phyloP scores from a whole-genome alignment of 2,888 invertebrate genomes.

The Caenorhabditis virilis region DNA sequence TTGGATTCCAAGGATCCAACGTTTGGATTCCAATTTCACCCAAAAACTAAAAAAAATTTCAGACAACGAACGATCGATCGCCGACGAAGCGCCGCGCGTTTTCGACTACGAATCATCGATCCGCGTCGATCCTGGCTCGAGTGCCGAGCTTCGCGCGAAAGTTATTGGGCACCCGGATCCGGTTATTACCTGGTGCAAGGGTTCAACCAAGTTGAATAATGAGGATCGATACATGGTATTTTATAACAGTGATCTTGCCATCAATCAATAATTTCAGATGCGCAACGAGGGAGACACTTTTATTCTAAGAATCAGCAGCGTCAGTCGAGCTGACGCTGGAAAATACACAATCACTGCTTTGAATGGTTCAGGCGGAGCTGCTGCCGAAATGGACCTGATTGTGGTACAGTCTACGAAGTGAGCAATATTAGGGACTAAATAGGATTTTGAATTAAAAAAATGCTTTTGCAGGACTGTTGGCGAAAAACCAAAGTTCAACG shows the following conservation, averaged over 20 bases:
- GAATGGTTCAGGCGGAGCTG: constrained; percentile 50
- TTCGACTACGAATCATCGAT: constrained; percentile 41
- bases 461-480: constrained; percentile 33
- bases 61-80: constrained; percentile 47
- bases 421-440: too few species aligned
- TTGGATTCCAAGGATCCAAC: too few species aligned
- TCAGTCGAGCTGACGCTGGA: constrained; percentile 51
- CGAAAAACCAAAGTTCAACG: constrained; percentile 54
- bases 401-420: constrained; percentile 44
- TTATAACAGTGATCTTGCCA: too few species aligned
- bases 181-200: constrained; percentile 56
- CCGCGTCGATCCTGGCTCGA: constrained; percentile 42
- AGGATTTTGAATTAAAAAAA: not conserved
- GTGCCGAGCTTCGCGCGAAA: constrained; percentile 48
- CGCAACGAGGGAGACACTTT: constrained; percentile 52
- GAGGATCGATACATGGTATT: constrained; percentile 47
- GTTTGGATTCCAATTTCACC: too few species aligned
- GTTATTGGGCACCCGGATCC: constrained; percentile 59
- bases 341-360: constrained; percentile 55
- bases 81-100: constrained; percentile 52
- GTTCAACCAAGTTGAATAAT: constrained; percentile 29
- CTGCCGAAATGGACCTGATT: constrained; percentile 37
- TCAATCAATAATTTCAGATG: constrained; percentile 40
- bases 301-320: constrained; percentile 52
- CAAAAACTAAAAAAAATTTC: not conserved